Percentiles rank a stretch among this genome's conserved stretches.
These are phyloP conservation scores for Trypoxylus dichotomus DNA, from an alignment of 1,140 invertebrate species.

Conservation along the genomic window DNA sequence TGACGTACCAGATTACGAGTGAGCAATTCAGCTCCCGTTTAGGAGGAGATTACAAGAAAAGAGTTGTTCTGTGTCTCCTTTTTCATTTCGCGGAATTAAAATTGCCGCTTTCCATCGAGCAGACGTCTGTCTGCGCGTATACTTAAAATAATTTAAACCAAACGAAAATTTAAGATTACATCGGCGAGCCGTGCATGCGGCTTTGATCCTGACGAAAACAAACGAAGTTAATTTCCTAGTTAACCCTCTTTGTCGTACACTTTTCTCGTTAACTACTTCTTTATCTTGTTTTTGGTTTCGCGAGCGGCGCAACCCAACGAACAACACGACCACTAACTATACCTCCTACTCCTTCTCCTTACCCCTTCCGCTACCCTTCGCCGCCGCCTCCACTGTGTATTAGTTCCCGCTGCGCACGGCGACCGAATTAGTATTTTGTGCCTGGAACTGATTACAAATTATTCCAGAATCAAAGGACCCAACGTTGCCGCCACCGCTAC, in stretches of 20 bases:
- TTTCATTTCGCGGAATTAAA: no score
- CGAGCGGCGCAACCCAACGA: neutral
- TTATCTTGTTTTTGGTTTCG: neutral
- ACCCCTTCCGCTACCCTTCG: neutral
- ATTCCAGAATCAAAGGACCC: neutral
- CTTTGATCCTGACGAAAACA: neutral
- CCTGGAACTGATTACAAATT: conserved; percentile 6
- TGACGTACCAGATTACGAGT: no score
- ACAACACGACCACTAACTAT: neutral
- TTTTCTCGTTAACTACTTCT: conserved; percentile 7
- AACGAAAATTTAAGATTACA: neutral
- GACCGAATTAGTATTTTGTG: neutral
- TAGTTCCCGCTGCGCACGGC: neutral
- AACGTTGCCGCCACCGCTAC: neutral
- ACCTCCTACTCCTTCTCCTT: neutral
- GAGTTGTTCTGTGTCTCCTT: no score
- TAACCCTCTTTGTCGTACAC: neutral
- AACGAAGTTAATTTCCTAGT: conserved; percentile 3
- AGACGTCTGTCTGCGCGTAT: neutral
- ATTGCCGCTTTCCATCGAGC: no score
- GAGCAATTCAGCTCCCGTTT: no score
- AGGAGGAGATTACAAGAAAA: no score
- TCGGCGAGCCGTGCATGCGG: neutral
- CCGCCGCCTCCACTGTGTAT: neutral
- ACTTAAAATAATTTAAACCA: neutral